phyloP scores from a whole-genome alignment of 2,113 vertebrate species.

The Illadopsis cleaveri region DNA sequence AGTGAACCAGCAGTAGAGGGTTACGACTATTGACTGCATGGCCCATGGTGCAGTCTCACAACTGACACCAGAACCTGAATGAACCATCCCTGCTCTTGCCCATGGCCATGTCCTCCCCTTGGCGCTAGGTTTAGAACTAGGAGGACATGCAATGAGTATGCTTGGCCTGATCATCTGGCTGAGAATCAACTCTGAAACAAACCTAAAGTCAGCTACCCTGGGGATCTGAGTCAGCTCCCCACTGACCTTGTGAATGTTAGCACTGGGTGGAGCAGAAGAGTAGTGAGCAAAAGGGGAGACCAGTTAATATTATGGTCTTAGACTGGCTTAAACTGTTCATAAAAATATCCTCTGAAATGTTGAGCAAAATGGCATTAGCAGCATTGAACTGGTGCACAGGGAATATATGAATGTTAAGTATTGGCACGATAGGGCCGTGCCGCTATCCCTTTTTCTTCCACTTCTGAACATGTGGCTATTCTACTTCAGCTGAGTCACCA shows the following conservation, averaged over 20 bases:
- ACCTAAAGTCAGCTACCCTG: not conserved
- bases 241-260: fast-evolving
- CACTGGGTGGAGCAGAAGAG: not conserved
- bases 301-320: not conserved
- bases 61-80: not conserved
- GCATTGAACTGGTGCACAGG: not conserved
- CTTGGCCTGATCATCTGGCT: not conserved
- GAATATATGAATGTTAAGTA: not conserved
- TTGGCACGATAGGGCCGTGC: not conserved
- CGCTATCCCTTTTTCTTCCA: not conserved
- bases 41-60: not conserved
- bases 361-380: not conserved
- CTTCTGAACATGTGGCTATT: not conserved
- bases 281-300: not conserved
- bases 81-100: not conserved
- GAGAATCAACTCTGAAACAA: not conserved
- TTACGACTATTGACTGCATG: not conserved
- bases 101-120: not conserved
- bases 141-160: not conserved
- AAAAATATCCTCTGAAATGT: not conserved
- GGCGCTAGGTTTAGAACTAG: not conserved
- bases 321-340: not conserved
- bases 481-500: not conserved
- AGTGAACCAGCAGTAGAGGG: not conserved
- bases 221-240: not conserved